Percentiles rank a stretch among this genome's conserved stretches.
These are phyloP conservation scores for Sinella curviseta DNA, from an alignment of 1,140 invertebrate genomes.

Conservation along the genomic window DNA sequence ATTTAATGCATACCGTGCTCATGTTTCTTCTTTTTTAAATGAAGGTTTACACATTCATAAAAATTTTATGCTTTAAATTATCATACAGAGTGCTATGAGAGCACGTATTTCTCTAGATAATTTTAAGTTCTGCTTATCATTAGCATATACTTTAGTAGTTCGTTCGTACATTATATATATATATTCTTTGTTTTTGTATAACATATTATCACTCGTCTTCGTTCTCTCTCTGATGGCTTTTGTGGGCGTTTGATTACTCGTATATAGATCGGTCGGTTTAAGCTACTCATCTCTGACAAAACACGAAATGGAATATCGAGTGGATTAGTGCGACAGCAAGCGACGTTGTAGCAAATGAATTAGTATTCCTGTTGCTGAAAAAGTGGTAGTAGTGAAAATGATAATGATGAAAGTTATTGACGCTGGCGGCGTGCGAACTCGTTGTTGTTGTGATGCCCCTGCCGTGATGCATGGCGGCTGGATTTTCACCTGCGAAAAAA, in stretches of 20 bases:
- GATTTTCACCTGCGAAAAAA: constrained; percentile 42
- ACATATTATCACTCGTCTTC: neutral
- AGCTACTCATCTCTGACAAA: constrained; percentile 10
- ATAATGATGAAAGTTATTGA: neutral
- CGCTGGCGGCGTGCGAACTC: neutral
- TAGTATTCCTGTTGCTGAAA: neutral
- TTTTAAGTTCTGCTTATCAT: too few species aligned
- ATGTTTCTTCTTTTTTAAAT: too few species aligned
- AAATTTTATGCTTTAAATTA: too few species aligned
- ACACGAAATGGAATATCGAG: neutral
- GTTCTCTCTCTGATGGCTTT: neutral
- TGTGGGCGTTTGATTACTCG: neutral
- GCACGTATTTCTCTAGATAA: too few species aligned
- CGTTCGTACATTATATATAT: too few species aligned
- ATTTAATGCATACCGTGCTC: too few species aligned
- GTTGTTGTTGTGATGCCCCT: constrained; percentile 35
- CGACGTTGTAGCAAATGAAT: neutral
- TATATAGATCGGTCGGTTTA: too few species aligned
- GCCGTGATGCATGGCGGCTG: constrained; percentile 46
- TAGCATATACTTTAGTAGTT: too few species aligned
- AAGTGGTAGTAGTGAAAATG: neutral
- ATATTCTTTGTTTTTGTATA: too few species aligned
- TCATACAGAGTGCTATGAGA: too few species aligned
- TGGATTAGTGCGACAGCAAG: neutral
- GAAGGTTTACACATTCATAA: too few species aligned